phyloP scores from a whole-genome alignment of 2,113 vertebrate genomes.

The Macroglossus sobrinus region DNA sequence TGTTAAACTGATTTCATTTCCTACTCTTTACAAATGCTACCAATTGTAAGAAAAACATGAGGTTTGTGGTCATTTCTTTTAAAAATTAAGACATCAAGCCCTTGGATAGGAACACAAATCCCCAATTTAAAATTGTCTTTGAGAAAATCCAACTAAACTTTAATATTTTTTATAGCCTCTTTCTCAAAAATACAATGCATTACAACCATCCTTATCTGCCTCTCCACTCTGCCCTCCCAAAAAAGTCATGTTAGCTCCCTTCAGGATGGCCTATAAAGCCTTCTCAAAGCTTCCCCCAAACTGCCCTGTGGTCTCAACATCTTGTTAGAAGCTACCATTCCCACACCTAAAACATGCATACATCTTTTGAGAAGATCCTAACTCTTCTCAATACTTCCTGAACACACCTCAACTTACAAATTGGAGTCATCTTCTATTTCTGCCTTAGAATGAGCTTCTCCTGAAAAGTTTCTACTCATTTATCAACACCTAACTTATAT shows the following conservation, averaged over 20 bases:
- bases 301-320: neutral
- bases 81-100: slow-evolving; percentile 12
- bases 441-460: neutral
- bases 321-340: neutral
- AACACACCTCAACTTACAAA: neutral
- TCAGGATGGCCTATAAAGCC: neutral
- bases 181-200: slow-evolving; percentile 1
- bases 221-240: neutral
- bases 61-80: neutral
- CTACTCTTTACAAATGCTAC: neutral
- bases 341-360: neutral
- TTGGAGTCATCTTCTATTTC: neutral
- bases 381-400: neutral
- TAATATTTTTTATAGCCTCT: neutral
- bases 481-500: neutral
- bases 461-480: neutral
- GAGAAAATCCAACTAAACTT: slow-evolving; percentile 27
- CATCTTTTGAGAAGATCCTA: neutral
- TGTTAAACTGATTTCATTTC: slow-evolving; percentile 22
- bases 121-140: slow-evolving; percentile 34
- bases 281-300: neutral
- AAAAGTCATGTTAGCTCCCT: neutral
- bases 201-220: neutral
- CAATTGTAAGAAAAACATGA: neutral
- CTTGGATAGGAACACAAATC: slow-evolving; percentile 20